Base-by-base conservation (phyloP, 1,140 invertebrate species). In the Mycetomoellerius zeteki region DNA sequence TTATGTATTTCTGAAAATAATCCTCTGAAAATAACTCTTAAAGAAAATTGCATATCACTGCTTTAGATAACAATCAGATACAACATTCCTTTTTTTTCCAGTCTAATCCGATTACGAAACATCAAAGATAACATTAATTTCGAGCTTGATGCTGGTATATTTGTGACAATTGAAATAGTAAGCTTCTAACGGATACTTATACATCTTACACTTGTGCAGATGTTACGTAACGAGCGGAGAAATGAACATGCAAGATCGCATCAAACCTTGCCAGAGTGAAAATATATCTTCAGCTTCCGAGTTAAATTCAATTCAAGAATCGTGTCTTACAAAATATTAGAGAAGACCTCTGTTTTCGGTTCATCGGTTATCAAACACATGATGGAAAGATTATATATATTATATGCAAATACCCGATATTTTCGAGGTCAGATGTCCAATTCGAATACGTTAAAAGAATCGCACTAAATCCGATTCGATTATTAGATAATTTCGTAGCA, bases 271-370 rank as follows among this genome's bases (percentile, higher is more conserved):
- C 19, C 56, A 72, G 4, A 82, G 16, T 30, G 37, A 77, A 52
- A 84, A 43, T n/a, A 27, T 50, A 78, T 75, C 75, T 52, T 62
- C 89, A 71, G 56, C 64, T n/a, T 86, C 47, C 30, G 37, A 54
- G 64, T 56, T 56, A 78, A 77, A 27, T 56, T 72, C 37, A 43
- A 86, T 73, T 21, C 37, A 56, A 69, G 67, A 65, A 62, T 56
- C 14, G 67, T 27, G 30, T 73, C 21, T 73, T 65, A 52, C 72
- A 50, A 84, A 86, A 80, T 81, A 37, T 30, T 67, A 52, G n/a
- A 33, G 86, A 71, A 69, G 6, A 50, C 16, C 33, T 12, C 33
- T n/a, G 21, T 21, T 56, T n/a, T 82, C 16, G 12, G 8, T 8
- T 27, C 10, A 16, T 62, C 7, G 16, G 56, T 56, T 37, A 1